Evolutionary conservation across 2,113 vertebrate species (phyloP).

Genomic region (Tupaia chinensis): DNA sequence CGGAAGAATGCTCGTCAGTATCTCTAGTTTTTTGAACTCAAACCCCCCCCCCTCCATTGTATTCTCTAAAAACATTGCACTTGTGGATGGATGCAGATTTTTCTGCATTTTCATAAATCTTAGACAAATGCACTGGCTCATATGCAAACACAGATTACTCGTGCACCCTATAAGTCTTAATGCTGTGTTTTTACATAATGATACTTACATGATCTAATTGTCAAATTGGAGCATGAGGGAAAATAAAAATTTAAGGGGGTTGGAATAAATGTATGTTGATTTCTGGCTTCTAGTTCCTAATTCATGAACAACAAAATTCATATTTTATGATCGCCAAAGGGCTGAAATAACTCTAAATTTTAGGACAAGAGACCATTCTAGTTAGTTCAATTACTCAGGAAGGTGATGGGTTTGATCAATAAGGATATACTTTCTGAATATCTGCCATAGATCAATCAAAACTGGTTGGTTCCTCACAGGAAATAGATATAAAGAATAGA

Average conservation of each 20-base stretch:
- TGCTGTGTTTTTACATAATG: neutral
- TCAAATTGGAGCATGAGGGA: neutral
- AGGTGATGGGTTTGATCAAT: neutral
- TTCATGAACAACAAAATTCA: conserved; percentile 34
- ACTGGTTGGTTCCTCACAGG: neutral
- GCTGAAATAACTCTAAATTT: conserved; percentile 41
- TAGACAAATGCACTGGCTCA: neutral
- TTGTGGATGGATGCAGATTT: neutral
- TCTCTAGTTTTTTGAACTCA: neutral
- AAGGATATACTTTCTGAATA: neutral
- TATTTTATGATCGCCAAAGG: conserved; percentile 62
- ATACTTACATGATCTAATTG: neutral
- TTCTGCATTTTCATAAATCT: neutral
- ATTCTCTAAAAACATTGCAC: neutral
- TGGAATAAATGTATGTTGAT: conserved; percentile 60
- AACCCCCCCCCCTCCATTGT: neutral
- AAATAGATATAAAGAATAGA: neutral
- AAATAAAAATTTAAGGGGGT: conserved; percentile 61
- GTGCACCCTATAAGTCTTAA: neutral
- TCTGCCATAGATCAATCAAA: neutral
- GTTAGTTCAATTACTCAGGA: neutral
- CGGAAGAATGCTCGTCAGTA: neutral
- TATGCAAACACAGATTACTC: neutral
- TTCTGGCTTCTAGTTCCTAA: conserved; percentile 56
- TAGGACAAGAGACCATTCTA: neutral